Evolutionary conservation across 1,140 invertebrate species (phyloP).

Genomic region (Zophobas morio): DNA sequence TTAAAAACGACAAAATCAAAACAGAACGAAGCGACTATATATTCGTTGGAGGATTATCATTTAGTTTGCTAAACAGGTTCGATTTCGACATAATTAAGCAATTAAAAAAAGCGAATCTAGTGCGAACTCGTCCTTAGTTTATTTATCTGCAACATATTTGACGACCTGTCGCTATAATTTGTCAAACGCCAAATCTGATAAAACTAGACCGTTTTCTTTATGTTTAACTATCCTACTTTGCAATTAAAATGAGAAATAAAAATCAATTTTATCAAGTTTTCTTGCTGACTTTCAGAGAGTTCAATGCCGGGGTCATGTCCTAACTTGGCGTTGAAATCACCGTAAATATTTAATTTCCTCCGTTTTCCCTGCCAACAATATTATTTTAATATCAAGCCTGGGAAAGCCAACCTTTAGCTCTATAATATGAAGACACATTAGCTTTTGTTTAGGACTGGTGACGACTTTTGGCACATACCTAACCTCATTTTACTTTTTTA

Average conservation of each 20-base stretch:
- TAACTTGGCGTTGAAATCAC: conserved; percentile 25
- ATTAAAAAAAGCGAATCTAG: neutral
- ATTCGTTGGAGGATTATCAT: neutral
- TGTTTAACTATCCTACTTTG: neutral
- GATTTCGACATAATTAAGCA: neutral
- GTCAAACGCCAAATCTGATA: conserved; percentile 23
- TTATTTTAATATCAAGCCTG: no score
- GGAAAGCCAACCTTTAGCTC: no score
- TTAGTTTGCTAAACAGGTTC: neutral
- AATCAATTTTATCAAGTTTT: conserved; percentile 5
- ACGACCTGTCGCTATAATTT: conserved; percentile 20
- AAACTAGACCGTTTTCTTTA: conserved; percentile 19
- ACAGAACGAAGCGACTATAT: no score
- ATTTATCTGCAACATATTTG: neutral
- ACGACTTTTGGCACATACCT: neutral
- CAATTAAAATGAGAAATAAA: conserved; percentile 35
- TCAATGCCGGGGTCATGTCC: conserved; percentile 36
- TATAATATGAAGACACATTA: no score
- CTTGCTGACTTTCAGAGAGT: conserved; percentile 15
- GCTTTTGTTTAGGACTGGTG: no score
- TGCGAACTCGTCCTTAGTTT: neutral
- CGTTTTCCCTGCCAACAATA: neutral
- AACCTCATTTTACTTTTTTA: conserved; percentile 22
- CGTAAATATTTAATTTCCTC: neutral
- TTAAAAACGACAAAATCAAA: neutral